Evolutionary conservation across 2,113 vertebrate genomes (phyloP).

Genomic region (Mixornis gularis): DNA sequence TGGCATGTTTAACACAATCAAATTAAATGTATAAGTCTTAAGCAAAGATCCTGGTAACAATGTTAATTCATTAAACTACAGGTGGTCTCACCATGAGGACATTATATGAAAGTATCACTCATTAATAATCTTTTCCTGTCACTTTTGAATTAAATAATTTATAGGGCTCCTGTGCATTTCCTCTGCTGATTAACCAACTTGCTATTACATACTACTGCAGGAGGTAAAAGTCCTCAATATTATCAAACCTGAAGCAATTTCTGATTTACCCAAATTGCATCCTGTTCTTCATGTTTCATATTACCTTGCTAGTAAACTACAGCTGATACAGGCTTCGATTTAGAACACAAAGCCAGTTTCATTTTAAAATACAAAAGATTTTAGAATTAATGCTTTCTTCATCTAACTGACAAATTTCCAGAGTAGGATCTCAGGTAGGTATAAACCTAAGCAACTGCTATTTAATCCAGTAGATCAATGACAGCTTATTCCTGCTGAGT

Average conservation of each 20-base stretch:
- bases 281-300: background rate
- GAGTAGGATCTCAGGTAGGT: background rate
- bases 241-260: background rate
- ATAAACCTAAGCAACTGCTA: background rate
- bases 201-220: background rate
- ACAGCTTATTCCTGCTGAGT: background rate
- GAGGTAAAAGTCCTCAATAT: background rate
- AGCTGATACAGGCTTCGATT: background rate
- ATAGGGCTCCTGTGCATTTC: constrained; percentile 19
- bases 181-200: constrained; percentile 19
- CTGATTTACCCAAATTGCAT: background rate
- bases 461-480: background rate
- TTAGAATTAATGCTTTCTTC: background rate
- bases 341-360: background rate
- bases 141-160: constrained; percentile 29
- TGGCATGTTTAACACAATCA: background rate
- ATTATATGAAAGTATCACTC: background rate
- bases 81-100: background rate
- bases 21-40: constrained; percentile 22
- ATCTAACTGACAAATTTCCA: background rate
- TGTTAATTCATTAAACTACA: constrained; percentile 34
- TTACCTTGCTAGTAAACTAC: background rate
- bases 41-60: background rate
- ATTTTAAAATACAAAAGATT: background rate
- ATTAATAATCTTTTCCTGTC: constrained; percentile 47